Evolutionary conservation across 2,797 vertebrate species (phyloP), one percentile per base, ranked within the genome.

Genomic region (Ctenopoma multispine): DNA sequence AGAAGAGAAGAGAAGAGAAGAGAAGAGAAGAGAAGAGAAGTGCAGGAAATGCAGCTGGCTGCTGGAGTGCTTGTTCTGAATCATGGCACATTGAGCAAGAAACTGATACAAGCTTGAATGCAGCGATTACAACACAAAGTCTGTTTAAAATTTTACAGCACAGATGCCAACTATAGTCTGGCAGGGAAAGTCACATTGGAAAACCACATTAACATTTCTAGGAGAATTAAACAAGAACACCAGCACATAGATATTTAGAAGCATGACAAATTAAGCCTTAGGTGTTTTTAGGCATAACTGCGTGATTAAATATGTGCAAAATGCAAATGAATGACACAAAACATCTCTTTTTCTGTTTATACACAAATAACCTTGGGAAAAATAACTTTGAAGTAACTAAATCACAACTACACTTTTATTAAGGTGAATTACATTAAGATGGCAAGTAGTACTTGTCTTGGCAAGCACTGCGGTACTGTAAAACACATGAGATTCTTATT

Each of bases 121-220:
- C 73, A 63, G 73, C 49, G 58, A 91, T 90, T 88, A 86, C 78
- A 81, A 75, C 53, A 71, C 50, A 24, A 68, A 64, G 69, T 69
- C 67, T 55, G 68, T 69, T 83, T 48, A 63, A 73, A 64, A 82
- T 38, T 76, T 77, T 24, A 59, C 40, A 55, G 61, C 61, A 27
- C 20, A 13, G 51, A 63, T 69, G 69, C 78, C 76, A 87, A 67
- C 66, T 68, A 48, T 67, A 69, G 71, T 36, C 75, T 84, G 80
- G 79, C 80, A 80, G 68, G 23, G 18, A 56, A 29, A 68, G 54
- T 57, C 54, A 63, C 54, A 79, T 7, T 76, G 61, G 61, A 84
- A 77, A 79, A 72, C 54, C 72, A 79, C 59, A 63, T 74, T 53
- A 66, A 61, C 60, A 55, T 76, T 72, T 79, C 36, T 44, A 54